Evolutionary conservation across 2,888 invertebrate species (phyloP), one percentile per base, ranked within the genome.

Genomic region (Cryptops parisi): DNA sequence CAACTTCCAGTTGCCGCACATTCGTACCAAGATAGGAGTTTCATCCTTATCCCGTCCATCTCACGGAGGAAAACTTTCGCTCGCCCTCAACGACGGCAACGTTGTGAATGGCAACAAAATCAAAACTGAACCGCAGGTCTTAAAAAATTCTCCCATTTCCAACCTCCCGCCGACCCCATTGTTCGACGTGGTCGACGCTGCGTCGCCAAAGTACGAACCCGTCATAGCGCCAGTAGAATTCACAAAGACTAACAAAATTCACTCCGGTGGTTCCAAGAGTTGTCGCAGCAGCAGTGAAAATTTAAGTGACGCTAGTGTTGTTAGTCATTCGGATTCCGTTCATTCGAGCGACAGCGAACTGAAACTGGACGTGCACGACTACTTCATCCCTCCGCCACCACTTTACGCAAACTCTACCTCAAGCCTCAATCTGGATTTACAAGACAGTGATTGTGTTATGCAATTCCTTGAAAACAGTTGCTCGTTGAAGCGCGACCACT

Each of bases 401-500:
- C 48, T 55, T 9, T 54, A 55, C 17, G 52, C 57, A 6, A 57
- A 53, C n/a, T n/a, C n/a, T n/a, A n/a, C n/a, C n/a, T n/a, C n/a
- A n/a, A n/a, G n/a, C n/a, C n/a, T n/a, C n/a, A n/a, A n/a, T n/a
- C n/a, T n/a, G n/a, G n/a, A n/a, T n/a, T n/a, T n/a, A n/a, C n/a
- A n/a, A n/a, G n/a, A n/a, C n/a, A n/a, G n/a, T n/a, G n/a, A n/a
- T n/a, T n/a, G n/a, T n/a, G n/a, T n/a, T n/a, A n/a, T n/a, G n/a
- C 19, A 60, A 61, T 45, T 60, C 60, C 9, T 61, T 61, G 23
- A 55, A 57, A n/a, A 56, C 59, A 17, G 55, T 59, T 54, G 56
- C 58, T n/a, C 54, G 58, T 47, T 57, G 58, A 40, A 53, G 57
- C 33, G 55, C 52, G 24, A 58, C 60, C 27, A 58, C 61, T 9